Evolutionary conservation across 2,113 vertebrate species (phyloP), one percentile per base, ranked within the genome.

Genomic region (Hypomesus transpacificus): DNA sequence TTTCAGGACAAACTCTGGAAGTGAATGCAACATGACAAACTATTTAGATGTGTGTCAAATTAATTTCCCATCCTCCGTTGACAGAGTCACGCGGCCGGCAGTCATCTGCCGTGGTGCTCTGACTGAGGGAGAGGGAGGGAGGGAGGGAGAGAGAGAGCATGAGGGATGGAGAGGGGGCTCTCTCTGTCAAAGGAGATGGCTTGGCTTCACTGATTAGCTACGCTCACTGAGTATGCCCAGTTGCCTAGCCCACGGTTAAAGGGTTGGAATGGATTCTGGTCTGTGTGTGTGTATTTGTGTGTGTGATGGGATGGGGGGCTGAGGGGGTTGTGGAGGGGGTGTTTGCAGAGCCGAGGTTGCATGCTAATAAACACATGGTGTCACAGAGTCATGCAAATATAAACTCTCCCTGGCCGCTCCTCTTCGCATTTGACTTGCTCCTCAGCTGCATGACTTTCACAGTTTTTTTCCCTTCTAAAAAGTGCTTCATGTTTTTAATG

Each of bases 341-440:
- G 62, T 70, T 68, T 63, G 78, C 74, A 71, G 75, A 80, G 81
- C 78, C 74, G 79, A 76, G 80, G 79, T 75, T 77, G 80, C 79
- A 86, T 75, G 80, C 84, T 82, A 86, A 86, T 82, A 89, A 85
- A 84, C 77, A 84, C 68, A 69, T 61, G 69, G 82, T 80, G 80
- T 80, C 79, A 83, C 61, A 50, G 69, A 78, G 80, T 80, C 87
- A 80, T 83, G 87, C 83, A 83, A 85, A 88, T 81, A 81, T 76
- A 75, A 86, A 84, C 72, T 83, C 71, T 75, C 68, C 68, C 68
- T 58, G 73, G 74, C 81, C 46, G 74, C 80, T 84, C 76, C 79
- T 16, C 78, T 70, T 74, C 79, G 54, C 71, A 70, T 85, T 83
- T 31, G 81, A 82, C 50, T 76, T 34, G 31, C 31, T 46, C 85